Conservation (phyloP, 30 jellyfish, hydroid and myxozoan genomes). For the Sanderia malayensis region DNA sequence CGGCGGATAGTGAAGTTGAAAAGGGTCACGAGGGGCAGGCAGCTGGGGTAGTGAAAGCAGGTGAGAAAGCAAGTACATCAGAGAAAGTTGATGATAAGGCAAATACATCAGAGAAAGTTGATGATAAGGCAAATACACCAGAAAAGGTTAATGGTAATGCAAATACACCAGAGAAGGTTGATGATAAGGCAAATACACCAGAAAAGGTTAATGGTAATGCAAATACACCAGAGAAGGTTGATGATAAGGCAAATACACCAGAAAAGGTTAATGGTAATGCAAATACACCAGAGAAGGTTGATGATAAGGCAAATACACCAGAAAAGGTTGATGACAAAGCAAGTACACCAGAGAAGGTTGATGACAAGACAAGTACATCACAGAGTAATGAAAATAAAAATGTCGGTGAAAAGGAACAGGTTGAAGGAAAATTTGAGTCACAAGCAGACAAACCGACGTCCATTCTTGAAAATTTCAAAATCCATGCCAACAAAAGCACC, state of each 20-base stretch:
- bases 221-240: background rate
- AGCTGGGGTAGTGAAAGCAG: background rate
- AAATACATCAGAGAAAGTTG: background rate
- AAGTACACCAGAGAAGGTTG: slow-evolving; percentile 4
- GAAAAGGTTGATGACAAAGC: background rate
- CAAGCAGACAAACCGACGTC: background rate
- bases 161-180: background rate
- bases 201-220: background rate
- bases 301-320: background rate
- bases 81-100: background rate
- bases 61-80: slow-evolving; percentile 1
- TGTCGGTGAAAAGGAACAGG: background rate
- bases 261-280: background rate
- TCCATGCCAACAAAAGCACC: background rate
- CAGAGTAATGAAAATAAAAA: background rate
- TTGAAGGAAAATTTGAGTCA: background rate
- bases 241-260: slow-evolving; percentile 12
- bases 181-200: background rate
- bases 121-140: background rate
- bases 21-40: background rate
- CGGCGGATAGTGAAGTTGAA: background rate
- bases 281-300: background rate
- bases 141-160: background rate
- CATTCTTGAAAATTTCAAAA: background rate
- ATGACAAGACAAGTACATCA: background rate